Conservation (phyloP, 2,888 invertebrate genomes). For the Sesia bembeciformis region DNA sequence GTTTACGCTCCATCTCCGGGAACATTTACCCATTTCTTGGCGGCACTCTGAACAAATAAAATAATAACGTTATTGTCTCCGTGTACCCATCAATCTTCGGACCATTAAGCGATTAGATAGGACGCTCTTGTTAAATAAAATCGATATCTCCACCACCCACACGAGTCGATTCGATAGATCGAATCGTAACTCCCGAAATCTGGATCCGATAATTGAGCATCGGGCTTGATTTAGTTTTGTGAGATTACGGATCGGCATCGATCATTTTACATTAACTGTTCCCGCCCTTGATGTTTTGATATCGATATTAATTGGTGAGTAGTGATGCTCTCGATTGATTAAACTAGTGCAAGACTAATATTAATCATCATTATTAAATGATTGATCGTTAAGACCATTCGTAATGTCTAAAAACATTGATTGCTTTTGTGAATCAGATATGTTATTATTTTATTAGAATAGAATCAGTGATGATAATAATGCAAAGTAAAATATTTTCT, state of each 20-base stretch:
- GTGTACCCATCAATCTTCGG: constrained; percentile 48
- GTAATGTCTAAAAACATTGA: no score
- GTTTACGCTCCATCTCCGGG: constrained; percentile 22
- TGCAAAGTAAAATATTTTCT: no score
- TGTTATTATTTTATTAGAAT: no score
- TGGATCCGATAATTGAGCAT: constrained; percentile 23
- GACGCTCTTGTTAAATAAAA: constrained; percentile 36
- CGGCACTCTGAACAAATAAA: constrained; percentile 19
- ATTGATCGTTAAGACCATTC: background rate
- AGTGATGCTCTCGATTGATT: background rate
- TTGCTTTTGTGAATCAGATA: no score
- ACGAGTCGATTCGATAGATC: constrained; percentile 24
- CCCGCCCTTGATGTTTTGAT: constrained; percentile 41
- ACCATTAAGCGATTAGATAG: constrained; percentile 63
- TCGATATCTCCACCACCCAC: constrained; percentile 45
- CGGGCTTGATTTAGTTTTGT: constrained; percentile 24
- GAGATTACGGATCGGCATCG: constrained; percentile 36
- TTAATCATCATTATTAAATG: background rate
- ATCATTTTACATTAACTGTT: constrained; percentile 39
- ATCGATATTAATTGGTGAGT: constrained; percentile 42
- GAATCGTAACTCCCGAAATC: constrained; percentile 25
- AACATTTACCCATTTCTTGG: constrained; percentile 4
- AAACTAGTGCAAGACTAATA: background rate
- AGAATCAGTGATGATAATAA: no score
- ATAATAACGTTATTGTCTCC: constrained; percentile 39